Evolutionary conservation across 2,888 invertebrate species (phyloP), one percentile per base, ranked within the genome.

Genomic region (Phortica magna): DNA sequence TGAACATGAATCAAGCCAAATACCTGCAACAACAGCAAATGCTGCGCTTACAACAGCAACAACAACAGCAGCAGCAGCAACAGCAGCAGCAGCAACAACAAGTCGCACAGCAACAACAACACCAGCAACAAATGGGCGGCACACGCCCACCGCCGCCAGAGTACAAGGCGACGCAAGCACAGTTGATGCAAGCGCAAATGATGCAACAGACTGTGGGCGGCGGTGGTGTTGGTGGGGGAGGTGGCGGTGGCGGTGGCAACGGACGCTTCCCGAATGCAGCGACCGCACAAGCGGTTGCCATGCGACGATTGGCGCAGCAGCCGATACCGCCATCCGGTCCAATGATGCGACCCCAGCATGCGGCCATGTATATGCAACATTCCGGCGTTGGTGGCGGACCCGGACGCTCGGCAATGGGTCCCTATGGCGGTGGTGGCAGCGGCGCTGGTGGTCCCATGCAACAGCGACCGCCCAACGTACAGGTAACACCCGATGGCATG

Each of bases 61-160:
- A 81, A 42, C 82, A 65, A 53, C 39, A 57, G 39, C 65, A 41
- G 65, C 73, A 48, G 41, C 67, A 67, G 42, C 75, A 71, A 79
- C 80, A 48, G 73, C 80, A 82, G 55, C 80, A 79, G 53, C 83
- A 73, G 22, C 73, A 73, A 17, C 73, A 73, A 48, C 72, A 72
- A n/a, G 59, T 55, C 31, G 64, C 64, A 42, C 74, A 74, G 48
- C 71, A 71, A 80, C 83, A 83, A 55, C 83, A 83, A 79, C 89
- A 90, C 78, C 93, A 93, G 78, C 93, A 93, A 81, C 93, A 93
- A 80, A 92, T 93, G 91, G 91, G 92, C 59, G 91, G 92, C 0
- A 93, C 93, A 31, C 93, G 96, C 74, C 96, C 96, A 42, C 97
- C 97, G 31, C 97, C 97, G 61, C 97, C 97, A 2, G 97, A 97